These are phyloP conservation scores for Cheilosia vernalis DNA, from an alignment of 2,888 invertebrate genomes.

Conservation along the genomic window DNA sequence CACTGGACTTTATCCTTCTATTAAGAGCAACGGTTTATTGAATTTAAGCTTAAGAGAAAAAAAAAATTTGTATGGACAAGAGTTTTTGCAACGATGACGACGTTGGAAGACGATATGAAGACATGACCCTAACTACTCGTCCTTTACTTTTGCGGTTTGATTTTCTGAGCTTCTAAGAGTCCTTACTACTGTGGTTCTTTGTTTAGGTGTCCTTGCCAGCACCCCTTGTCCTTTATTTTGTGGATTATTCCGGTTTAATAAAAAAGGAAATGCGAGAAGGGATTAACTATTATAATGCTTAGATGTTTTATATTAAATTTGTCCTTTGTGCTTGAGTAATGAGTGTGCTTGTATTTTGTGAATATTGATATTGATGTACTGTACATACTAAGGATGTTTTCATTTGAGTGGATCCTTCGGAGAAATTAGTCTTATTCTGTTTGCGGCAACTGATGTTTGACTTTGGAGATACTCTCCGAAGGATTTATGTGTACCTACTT, in stretches of 20 bases:
- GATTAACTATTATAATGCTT: slow-evolving; percentile 36
- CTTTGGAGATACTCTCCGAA: too few relatives aligned
- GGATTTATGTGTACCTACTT: too few relatives aligned
- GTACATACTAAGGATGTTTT: not conserved
- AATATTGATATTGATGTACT: not conserved
- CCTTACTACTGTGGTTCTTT: slow-evolving; percentile 26
- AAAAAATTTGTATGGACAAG: slow-evolving; percentile 39
- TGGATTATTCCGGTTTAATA: slow-evolving; percentile 6
- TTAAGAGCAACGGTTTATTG: slow-evolving; percentile 49
- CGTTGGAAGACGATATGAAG: slow-evolving; percentile 14
- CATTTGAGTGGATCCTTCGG: not conserved
- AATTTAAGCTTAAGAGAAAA: slow-evolving; percentile 46
- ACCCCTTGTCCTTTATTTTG: slow-evolving; percentile 10
- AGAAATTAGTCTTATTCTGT: not conserved
- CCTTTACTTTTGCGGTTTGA: slow-evolving; percentile 40
- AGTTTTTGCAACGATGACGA: slow-evolving; percentile 20
- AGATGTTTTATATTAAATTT: slow-evolving; percentile 50
- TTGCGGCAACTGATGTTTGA: not conserved
- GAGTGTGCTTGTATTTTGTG: not conserved
- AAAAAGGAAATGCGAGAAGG: slow-evolving; percentile 3
- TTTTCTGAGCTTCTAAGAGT: slow-evolving; percentile 34
- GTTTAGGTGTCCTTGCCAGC: slow-evolving; percentile 24
- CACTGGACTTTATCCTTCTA: slow-evolving; percentile 17
- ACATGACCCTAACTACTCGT: slow-evolving; percentile 20
- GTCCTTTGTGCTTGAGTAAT: slow-evolving; percentile 39